phyloP scores from a whole-genome alignment of 2,797 vertebrate genomes.

The Babyrousa celebensis region DNA sequence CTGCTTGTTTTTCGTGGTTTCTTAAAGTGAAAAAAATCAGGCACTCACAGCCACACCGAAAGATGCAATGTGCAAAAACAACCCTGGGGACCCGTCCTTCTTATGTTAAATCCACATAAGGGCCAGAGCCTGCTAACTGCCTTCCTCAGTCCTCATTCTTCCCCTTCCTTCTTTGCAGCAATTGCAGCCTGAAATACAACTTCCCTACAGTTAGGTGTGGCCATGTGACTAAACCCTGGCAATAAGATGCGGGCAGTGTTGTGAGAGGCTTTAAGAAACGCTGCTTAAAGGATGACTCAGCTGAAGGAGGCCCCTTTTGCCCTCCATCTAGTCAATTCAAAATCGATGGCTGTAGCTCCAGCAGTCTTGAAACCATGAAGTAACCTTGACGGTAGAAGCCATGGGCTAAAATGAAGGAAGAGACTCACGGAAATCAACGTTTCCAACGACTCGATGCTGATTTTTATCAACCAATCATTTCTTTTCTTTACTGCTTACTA shows the following conservation, averaged over 20 bases:
- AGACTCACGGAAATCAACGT: background rate
- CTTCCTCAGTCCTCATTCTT: background rate
- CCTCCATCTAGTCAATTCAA: background rate
- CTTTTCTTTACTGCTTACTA: background rate
- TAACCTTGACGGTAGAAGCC: background rate
- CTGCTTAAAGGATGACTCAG: background rate
- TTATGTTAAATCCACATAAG: background rate
- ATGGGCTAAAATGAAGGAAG: background rate
- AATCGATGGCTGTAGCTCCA: background rate
- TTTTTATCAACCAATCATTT: background rate
- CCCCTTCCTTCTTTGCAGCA: background rate
- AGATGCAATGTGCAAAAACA: background rate
- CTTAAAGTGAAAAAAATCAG: slow-evolving; percentile 42
- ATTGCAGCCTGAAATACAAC: background rate
- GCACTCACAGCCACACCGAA: background rate
- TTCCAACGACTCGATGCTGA: background rate
- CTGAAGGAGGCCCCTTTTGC: background rate
- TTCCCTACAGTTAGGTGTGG: background rate
- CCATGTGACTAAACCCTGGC: background rate
- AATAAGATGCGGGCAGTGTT: background rate
- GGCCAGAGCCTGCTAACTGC: background rate
- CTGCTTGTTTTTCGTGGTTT: background rate
- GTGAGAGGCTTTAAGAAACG: background rate
- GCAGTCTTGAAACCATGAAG: background rate
- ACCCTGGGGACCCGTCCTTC: background rate